Evolutionary conservation across 1,140 invertebrate genomes (phyloP).

Genomic region (Helicoverpa zea): DNA sequence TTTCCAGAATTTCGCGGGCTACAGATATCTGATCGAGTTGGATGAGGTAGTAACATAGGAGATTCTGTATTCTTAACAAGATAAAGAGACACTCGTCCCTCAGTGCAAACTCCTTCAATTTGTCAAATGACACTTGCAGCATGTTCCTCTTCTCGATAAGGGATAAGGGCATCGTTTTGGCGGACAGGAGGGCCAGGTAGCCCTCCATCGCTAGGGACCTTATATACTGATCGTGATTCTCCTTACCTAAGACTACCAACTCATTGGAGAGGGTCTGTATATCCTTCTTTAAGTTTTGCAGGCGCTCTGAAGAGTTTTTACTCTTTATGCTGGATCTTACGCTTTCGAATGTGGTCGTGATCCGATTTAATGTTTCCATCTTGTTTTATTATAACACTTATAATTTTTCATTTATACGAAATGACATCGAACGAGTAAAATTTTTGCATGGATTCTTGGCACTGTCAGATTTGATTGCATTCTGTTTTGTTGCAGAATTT

Average conservation of each 20-base stretch:
- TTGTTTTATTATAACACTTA: conserved; percentile 47
- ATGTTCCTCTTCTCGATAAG: conserved; percentile 74
- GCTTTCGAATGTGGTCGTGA: conserved; percentile 72
- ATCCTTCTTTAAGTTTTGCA: conserved; percentile 71
- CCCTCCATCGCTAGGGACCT: conserved; percentile 78
- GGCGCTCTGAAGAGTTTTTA: conserved; percentile 65
- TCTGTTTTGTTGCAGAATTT: conserved; percentile 9
- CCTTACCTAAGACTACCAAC: conserved; percentile 69
- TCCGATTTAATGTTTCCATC: conserved; percentile 75
- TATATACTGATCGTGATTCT: conserved; percentile 70
- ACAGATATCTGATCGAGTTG: conserved; percentile 69
- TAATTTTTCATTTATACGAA: conserved; percentile 42
- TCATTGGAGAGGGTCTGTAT: conserved; percentile 70
- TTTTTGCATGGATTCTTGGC: conserved; percentile 21
- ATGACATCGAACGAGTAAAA: conserved; percentile 13
- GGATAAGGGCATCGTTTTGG: conserved; percentile 72
- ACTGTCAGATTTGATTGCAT: conserved; percentile 29
- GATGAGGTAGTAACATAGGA: conserved; percentile 80
- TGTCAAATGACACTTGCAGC: conserved; percentile 68
- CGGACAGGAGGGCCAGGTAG: conserved; percentile 72
- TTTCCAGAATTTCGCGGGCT: conserved; percentile 74
- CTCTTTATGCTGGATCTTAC: conserved; percentile 69
- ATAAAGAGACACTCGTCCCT: conserved; percentile 76
- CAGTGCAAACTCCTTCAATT: conserved; percentile 70
- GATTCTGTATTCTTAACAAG: conserved; percentile 79